Evolutionary conservation across 2,888 invertebrate genomes (phyloP), one percentile per base, ranked within the genome.

Genomic region (Altica lythri): DNA sequence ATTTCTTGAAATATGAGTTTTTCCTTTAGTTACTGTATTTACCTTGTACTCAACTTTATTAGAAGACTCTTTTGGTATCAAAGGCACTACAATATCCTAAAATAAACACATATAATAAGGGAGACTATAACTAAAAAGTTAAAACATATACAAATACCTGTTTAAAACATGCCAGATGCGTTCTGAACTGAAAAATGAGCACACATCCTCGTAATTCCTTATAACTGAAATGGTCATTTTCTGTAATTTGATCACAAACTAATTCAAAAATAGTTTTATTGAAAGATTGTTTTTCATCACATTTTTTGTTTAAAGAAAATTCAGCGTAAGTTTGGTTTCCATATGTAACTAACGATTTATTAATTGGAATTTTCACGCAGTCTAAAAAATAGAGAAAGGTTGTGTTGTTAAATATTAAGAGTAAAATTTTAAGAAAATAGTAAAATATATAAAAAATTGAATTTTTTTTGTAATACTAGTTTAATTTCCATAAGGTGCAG

Each of bases 81-180:
- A 14, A 3, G 40, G 40, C 13, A 40, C 10, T n/a, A 40, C 9
- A 2, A 25, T 13, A 1, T 40, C 40, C 40, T 40, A 13, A 38
- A 18, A 35, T 10, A 25, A 8, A 25, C 6, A 34, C 6, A 34
- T 6, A 34, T 1, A 5, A 1, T 34, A 2, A 34, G 8, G 8
- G 22, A 8, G 4, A 22, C 22, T 22, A 4, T 22, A 22, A 22
- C n/a, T 27, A 34, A 16, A 22, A 4, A 22, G 14, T 8, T 12
- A 42, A 27, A 22, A n/a, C n/a, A n/a, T n/a, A n/a, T n/a, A n/a
- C n/a, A n/a, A 14, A 35, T 40, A 56, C 56, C 52, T 52, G 13
- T 18, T 32, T 8, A 19, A 19, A 9, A 48, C 56, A 56, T 38
- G 40, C 25, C 34, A 27, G 27, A 44, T 27, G 32, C 25, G 51